Conservation (phyloP, 2,888 invertebrate species). For the Cosmopolites sordidus region DNA sequence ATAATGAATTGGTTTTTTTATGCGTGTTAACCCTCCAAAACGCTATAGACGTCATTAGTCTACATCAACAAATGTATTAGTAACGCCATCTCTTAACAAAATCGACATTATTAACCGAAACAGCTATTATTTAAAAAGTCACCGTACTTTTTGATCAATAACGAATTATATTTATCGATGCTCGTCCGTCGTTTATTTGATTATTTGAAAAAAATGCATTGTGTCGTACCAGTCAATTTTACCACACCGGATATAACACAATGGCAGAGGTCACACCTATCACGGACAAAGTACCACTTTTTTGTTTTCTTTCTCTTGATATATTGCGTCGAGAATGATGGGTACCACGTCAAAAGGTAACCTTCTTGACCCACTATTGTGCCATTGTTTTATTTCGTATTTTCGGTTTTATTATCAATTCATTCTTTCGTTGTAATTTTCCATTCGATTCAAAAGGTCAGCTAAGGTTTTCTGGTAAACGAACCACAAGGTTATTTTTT, state of each 20-base stretch:
- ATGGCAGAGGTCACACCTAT: slow-evolving; percentile 36
- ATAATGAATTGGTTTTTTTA: too few species aligned
- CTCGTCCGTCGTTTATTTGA: background rate
- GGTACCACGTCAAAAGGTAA: slow-evolving; percentile 24
- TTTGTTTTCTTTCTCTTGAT: slow-evolving; percentile 27
- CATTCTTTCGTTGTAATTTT: background rate
- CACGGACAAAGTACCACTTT: slow-evolving; percentile 35
- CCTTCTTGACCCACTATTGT: slow-evolving; percentile 28
- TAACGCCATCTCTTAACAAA: too few species aligned
- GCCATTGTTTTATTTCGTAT: slow-evolving; percentile 26
- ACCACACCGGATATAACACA: slow-evolving; percentile 28
- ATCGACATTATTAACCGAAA: too few species aligned
- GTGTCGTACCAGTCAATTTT: background rate
- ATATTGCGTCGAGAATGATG: background rate
- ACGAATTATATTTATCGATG: too few species aligned
- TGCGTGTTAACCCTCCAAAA: too few species aligned
- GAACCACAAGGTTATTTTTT: too few species aligned
- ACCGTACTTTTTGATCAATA: too few species aligned
- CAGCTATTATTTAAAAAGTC: too few species aligned
- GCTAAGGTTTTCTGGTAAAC: too few species aligned
- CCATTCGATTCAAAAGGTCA: too few species aligned
- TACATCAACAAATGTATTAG: too few species aligned
- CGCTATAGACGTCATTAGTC: too few species aligned
- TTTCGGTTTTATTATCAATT: background rate
- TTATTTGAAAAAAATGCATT: background rate